Base-by-base conservation (phyloP, 2,113 vertebrate genomes). In the Gambusia holbrooki region DNA sequence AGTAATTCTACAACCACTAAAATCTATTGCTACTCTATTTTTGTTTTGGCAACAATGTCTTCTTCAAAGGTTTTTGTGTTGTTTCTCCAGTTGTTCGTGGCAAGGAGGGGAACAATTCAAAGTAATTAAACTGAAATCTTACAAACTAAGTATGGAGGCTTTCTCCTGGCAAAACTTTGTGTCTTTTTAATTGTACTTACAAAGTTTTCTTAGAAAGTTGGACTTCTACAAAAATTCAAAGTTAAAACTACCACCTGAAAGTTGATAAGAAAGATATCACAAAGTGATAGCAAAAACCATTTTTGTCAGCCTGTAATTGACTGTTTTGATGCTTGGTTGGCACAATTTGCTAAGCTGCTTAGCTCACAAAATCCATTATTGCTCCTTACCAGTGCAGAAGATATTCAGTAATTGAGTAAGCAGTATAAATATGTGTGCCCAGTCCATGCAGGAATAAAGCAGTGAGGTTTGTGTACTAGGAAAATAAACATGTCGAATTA, bases 321-420 rank as follows among this genome's bases (percentile, higher is more conserved):
- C 62, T 64, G 30, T 64, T 64, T 30, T 64, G 62, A 33, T 33
- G 13, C 17, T 33, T 64, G 30, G 27, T 33, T 33, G 30, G 15
- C 29, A 64, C 62, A 33, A 28, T 45, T 28, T 68, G 66, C 66
- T 64, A 64, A 64, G 37, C 65, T 67, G 37, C 65, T 67, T 67
- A 42, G 37, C n/a, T 32, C 30, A 64, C 30, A 19, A 27, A 67
- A 67, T 67, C 37, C 65, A 45, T 45, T 29, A 40, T 35, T 42
- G 25, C 35, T 67, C n/a, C 35, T 67, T 27, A 28, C 45, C 65
- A 67, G n/a, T 45, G n/a, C 25, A 67, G 65, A 45, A 67, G 17
- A 64, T 33, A 30, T 64, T 32, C 62, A 64, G 62, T 33, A 33
- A 33, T 29, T 32, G 1, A 63, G 62, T 30, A 32, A 63, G 15